A percentile compares a stretch with the other conserved stretches of the same genome.
Conservation (phyloP, 2,113 vertebrate genomes). For the Esox niger region DNA sequence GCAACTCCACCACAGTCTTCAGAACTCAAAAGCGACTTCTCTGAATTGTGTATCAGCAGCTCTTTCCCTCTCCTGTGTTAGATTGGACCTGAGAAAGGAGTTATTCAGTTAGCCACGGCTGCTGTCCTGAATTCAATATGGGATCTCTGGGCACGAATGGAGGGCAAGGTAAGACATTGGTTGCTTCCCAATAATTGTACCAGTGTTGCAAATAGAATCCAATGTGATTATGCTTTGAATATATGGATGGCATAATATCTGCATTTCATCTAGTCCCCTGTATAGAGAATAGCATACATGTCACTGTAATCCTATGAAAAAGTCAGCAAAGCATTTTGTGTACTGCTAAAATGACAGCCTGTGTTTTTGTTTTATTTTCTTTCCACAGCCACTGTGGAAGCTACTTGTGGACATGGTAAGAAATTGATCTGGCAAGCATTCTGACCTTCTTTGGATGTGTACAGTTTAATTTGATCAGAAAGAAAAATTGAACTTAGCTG, state of each 20-base stretch:
- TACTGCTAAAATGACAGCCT: neutral
- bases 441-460: neutral
- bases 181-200: no score
- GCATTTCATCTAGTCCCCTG: no score
- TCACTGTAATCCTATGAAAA: no score
- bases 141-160: conserved; percentile 53
- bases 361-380: no score
- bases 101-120: conserved; percentile 72
- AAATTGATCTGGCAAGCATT: conserved; percentile 21
- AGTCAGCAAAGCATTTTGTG: no score
- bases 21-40: neutral
- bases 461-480: neutral
- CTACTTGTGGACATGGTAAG: conserved; percentile 79
- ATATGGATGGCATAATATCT: no score
- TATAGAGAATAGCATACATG: no score
- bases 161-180: no score
- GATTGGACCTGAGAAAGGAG: conserved; percentile 78
- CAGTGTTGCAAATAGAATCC: no score
- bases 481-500: neutral
- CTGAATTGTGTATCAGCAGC: neutral
- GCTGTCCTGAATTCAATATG: conserved; percentile 79
- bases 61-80: conserved; percentile 32
- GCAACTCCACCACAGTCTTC: neutral
- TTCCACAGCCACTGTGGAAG: conserved; percentile 79
- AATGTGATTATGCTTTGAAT: no score